Base-by-base conservation (phyloP, 2,113 vertebrate genomes). In the Tylochromis polylepis region DNA sequence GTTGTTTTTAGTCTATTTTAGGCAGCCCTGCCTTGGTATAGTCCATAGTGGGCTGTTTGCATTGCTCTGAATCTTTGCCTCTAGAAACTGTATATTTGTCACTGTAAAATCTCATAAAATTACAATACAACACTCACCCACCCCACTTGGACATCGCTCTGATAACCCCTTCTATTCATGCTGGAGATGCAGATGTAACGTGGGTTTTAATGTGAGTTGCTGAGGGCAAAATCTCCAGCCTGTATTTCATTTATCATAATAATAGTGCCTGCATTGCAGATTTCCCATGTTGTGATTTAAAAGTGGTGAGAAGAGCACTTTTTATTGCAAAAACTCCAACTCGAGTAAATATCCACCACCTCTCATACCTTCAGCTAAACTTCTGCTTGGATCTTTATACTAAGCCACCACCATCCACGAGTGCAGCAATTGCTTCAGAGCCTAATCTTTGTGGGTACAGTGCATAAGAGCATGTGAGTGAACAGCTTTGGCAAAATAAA, bases 61-160 rank as follows among this genome's bases (percentile, higher is more conserved):
- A 3, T 75, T 93, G 80, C 91, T 92, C 88, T 93, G 91, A 92
- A 53, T 91, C 18, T 8, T 82, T n/a, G 84, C 94, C 87, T 88
- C 83, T 5, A 84, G 91, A 56, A 83, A 87, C 77, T 27, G 57
- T 75, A 77, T 83, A 11, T 55, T 59, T 22, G 1, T 27, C 78
- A 29, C 9, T 70, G 11, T 11, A 38, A 56, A 55, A 65, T 38
- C 41, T 62, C 14, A 57, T 57, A 84, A 58, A 58, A 57, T 46
- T 34, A 34, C 16, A 70, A 51, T 18, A 9, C 41, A 62, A 34
- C 34, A 34, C 11, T 15, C 53, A 22, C 34, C 38, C 24, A 53
- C 3, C 14, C 10, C 10, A 1, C 2, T 67, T 79, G 24, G 22
- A 8, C 36, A 57, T 75, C 41, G 11, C n/a, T 53, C 18, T n/a